Percentiles rank a stretch among this genome's conserved stretches.
phyloP scores from a whole-genome alignment of 2,888 invertebrate genomes.

The Tholera decimalis region DNA sequence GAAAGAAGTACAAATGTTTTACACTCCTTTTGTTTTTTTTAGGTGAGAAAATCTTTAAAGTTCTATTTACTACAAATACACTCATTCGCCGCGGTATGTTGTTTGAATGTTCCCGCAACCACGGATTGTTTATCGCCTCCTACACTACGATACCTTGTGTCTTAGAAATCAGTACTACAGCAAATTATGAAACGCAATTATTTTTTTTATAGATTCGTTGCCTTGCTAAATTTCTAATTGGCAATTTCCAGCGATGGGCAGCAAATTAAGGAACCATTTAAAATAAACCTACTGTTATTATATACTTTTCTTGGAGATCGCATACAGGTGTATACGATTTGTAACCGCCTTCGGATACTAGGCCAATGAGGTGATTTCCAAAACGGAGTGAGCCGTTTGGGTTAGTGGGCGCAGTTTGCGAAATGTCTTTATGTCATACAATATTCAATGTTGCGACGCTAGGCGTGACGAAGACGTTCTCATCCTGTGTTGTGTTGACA shows the following conservation, averaged over 20 bases:
- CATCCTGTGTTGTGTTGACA: slow-evolving; percentile 17
- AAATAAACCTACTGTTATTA: neutral
- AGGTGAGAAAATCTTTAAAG: too few relatives aligned
- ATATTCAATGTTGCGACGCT: slow-evolving; percentile 60
- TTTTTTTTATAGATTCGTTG: too few relatives aligned
- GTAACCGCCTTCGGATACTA: slow-evolving; percentile 12
- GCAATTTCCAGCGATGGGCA: neutral
- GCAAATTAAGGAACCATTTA: neutral
- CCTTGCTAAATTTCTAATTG: too few relatives aligned
- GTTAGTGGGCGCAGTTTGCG: slow-evolving; percentile 40
- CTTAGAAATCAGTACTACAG: too few relatives aligned
- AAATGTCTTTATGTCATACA: slow-evolving; percentile 49
- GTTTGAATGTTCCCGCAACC: too few relatives aligned
- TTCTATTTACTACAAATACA: too few relatives aligned
- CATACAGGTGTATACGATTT: slow-evolving; percentile 29
- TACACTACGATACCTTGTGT: too few relatives aligned
- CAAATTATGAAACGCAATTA: too few relatives aligned
- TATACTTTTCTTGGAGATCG: neutral
- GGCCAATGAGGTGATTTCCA: slow-evolving; percentile 46
- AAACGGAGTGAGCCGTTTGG: slow-evolving; percentile 45
- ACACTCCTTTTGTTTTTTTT: too few relatives aligned
- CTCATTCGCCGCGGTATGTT: too few relatives aligned
- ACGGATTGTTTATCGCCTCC: too few relatives aligned
- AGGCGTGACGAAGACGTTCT: slow-evolving; percentile 42
- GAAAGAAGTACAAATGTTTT: too few relatives aligned